Conservation (phyloP, 2,113 vertebrate genomes). For the Carettochelys insculpta region DNA sequence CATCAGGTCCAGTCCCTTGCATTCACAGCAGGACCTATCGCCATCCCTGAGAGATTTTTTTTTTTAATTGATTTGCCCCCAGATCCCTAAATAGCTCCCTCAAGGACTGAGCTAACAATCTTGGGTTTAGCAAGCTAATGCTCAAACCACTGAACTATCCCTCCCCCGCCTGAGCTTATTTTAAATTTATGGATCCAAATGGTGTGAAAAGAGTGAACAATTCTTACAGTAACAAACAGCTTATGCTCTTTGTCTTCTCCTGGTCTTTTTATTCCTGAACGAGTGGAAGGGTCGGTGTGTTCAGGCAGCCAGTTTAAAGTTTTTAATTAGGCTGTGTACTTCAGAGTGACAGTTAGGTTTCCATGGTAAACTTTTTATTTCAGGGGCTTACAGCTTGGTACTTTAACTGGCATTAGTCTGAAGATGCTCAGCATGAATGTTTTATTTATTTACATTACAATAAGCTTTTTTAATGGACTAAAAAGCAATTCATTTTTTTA, state of each 20-base stretch:
- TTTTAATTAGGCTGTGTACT: background rate
- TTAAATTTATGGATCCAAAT: background rate
- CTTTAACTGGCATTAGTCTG: accelerated
- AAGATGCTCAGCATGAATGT: background rate
- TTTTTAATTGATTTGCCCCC: too few relatives aligned
- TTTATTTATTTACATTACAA: background rate
- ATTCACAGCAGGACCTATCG: too few relatives aligned
- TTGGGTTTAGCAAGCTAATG: too few relatives aligned
- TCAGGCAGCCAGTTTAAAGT: background rate
- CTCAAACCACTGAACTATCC: too few relatives aligned
- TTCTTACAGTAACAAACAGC: background rate
- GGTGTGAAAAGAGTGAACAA: background rate
- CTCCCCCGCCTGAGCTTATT: background rate
- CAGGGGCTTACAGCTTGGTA: background rate
- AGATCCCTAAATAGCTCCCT: too few relatives aligned
- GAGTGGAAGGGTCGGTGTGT: background rate
- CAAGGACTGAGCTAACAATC: too few relatives aligned
- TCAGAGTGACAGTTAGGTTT: background rate
- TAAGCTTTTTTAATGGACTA: background rate
- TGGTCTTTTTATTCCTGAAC: background rate
- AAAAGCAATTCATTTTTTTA: background rate
- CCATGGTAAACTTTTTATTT: background rate
- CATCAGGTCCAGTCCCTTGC: too few relatives aligned
- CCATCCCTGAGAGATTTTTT: too few relatives aligned
- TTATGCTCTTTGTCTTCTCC: background rate